Base-by-base conservation (phyloP, 23 tunicate genomes). In the Botrylloides violaceus region DNA sequence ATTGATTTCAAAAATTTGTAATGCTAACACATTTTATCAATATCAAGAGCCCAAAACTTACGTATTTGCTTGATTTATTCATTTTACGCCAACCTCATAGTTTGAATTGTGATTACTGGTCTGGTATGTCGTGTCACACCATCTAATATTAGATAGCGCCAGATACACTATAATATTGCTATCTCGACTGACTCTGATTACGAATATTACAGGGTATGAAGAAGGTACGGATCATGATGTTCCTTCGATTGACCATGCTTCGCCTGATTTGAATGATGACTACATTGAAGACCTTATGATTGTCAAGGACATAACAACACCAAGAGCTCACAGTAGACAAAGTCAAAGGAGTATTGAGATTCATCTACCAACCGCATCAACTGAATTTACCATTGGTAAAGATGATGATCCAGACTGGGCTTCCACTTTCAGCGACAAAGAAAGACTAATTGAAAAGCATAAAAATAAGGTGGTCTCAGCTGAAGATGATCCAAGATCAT, bases 261-360 rank as follows among this genome's bases (percentile, higher is more conserved):
- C 74, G 23, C 47, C 74, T 20, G 30, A 68, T 1, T 9, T 35
- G 29, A 56, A 32, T 19, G 57, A 68, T 28, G 56, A 19, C 23
- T 25, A 23, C 25, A 68, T 68, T 0, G 58, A 68, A 23, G 74
- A 68, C 23, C 74, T 68, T 22, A 43, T 68, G 74, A 68, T 68
- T 2, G 58, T 68, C 4, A 68, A 68, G 37, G 74, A 68, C 12
- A 35, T 68, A 4, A 56, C 56, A 5, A 68, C 74, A 4, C 74
- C 74, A 1, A 68, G 74, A 68, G 74, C 57, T 9, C 58, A 43
- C 58, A 68, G 74, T 68, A 55, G 74, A 21, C 74, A 68, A 43
- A 68, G 74, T 22, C 74, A 68, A 56, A 38, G 74, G 26, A 68
- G 74, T 43, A 68, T 68, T 28, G 74, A 68, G 58, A 68, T 68